phyloP scores from a whole-genome alignment of 2,797 vertebrate species.

The Halcyon chelicuti region DNA sequence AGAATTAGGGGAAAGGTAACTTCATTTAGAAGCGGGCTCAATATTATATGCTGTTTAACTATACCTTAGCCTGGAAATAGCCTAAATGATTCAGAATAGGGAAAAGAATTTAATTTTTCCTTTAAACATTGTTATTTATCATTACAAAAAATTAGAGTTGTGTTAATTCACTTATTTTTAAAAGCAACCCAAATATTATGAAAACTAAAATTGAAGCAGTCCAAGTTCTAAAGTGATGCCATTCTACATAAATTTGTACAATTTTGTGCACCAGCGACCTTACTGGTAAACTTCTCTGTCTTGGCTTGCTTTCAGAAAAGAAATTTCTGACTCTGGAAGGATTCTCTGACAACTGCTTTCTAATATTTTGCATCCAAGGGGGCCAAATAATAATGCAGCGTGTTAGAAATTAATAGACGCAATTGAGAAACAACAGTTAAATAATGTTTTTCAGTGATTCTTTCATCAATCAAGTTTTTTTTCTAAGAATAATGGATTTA shows the following conservation, averaged over 20 bases:
- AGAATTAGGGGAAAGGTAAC: neutral
- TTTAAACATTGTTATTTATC: neutral
- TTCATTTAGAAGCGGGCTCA: neutral
- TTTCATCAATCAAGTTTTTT: neutral
- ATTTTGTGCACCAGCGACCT: neutral
- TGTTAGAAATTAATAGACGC: neutral
- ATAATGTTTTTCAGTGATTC: neutral
- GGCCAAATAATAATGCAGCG: neutral
- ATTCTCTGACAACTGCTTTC: neutral
- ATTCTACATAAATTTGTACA: neutral
- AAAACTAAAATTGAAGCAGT: neutral
- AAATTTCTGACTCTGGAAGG: neutral
- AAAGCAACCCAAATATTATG: neutral
- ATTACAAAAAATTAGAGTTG: neutral
- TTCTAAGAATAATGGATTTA: neutral
- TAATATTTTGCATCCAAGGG: neutral
- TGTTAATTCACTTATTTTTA: neutral
- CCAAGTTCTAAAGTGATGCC: neutral
- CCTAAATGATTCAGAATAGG: constrained; percentile 5
- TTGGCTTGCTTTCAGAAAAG: neutral
- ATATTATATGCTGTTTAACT: neutral
- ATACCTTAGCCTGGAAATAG: neutral
- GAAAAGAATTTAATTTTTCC: constrained; percentile 8
- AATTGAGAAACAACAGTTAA: neutral
- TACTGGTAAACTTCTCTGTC: neutral